Base-by-base conservation (phyloP, 2,797 vertebrate genomes). In the Cuculus canorus region DNA sequence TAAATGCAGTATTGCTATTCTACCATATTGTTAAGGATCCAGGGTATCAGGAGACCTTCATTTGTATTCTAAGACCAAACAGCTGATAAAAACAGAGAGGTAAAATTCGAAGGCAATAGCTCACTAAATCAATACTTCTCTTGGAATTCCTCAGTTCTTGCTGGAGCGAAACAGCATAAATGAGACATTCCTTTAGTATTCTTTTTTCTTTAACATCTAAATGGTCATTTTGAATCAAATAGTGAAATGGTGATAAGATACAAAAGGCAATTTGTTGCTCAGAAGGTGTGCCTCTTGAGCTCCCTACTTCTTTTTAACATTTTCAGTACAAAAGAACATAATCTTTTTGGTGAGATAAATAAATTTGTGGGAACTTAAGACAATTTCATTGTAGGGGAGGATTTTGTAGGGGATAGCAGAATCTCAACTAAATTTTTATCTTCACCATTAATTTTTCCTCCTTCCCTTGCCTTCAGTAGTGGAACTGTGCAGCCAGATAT, bases 331-430 rank as follows among this genome's bases (percentile, higher is more conserved):
- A 66, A 10, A 43, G 35, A 91, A 56, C 15, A 37, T 68, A 45
- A 7, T 45, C 25, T 9, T 53, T 92, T 75, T 24, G 48, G n/a
- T 75, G 50, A 69, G 47, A 41, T 10, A 53, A 13, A 16, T 37
- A 11, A 7, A 33, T 66, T 43, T 76, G 11, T 43, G 19, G 54
- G 19, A n/a, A 57, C n/a, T 57, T 23, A 23, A 33, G 56, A 27
- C 11, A 35, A 3, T 70, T 52, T 11, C 5, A 4, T 1, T 52
- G 13, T 2, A 7, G 12, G 4, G 16, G 23, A 23, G 17, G 17
- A 33, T 53, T 24, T 39, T 33, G 16, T 35, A 28, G 52, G 5
- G 0, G 0, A 35, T 39, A 56, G 39, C 30, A 93, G 72, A 88
- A 85, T 85, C 32, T 53, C 30, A 35, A 17, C 30, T 61, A 21